A percentile compares a stretch with the other conserved stretches of the same genome.
These are phyloP conservation scores for Synergus laeviventris DNA, from an alignment of 2,888 invertebrate genomes.

Conservation along the genomic window DNA sequence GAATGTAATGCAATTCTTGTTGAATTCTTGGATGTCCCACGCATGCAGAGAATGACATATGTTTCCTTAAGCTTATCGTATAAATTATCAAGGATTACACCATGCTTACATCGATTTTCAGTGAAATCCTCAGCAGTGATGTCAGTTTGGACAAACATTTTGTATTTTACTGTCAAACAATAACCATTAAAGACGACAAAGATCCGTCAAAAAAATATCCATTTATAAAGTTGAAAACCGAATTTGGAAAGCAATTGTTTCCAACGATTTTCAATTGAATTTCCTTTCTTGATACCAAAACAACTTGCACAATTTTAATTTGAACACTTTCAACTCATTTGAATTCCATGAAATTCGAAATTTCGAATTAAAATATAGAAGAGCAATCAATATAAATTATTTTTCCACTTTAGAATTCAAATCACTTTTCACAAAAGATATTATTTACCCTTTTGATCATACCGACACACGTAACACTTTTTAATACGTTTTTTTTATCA, in stretches of 20 bases:
- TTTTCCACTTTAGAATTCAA: background rate
- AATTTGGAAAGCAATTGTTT: slow-evolving; percentile 11
- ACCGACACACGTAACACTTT: background rate
- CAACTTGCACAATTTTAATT: too few species aligned
- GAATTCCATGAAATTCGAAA: background rate
- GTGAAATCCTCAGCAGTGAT: slow-evolving; percentile 53
- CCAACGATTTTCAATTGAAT: background rate
- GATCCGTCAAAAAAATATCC: background rate
- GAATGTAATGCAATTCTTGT: background rate
- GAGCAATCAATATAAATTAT: background rate
- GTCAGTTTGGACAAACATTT: slow-evolving; percentile 52
- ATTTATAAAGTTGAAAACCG: background rate
- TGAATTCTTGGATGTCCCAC: background rate
- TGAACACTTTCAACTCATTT: background rate
- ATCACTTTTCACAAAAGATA: background rate
- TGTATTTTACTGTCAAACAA: background rate
- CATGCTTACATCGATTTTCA: slow-evolving; percentile 23
- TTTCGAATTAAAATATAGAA: background rate
- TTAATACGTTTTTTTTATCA: background rate
- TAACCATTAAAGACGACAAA: background rate
- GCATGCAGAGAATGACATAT: background rate
- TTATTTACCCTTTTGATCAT: background rate
- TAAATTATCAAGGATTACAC: slow-evolving; percentile 7
- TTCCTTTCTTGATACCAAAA: background rate
- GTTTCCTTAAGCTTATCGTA: background rate